Percentiles rank a stretch among this genome's conserved stretches.
These are phyloP conservation scores for Clangula hyemalis DNA, from an alignment of 2,797 vertebrate genomes.

Conservation along the genomic window DNA sequence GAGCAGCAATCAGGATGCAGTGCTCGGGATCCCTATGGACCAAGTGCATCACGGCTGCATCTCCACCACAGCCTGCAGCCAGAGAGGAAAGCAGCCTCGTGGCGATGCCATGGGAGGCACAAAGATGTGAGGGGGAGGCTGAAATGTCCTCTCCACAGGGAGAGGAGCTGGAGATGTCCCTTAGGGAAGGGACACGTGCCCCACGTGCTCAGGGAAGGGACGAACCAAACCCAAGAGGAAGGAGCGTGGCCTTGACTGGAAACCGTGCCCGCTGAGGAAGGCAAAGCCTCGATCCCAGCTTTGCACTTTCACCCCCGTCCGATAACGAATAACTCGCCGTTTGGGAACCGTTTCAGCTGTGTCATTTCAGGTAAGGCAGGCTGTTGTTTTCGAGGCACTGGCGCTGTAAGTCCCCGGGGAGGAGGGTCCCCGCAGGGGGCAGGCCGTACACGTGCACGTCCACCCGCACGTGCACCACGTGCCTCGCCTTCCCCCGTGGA, in stretches of 20 bases:
- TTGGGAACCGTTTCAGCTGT: conserved; percentile 8
- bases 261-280: not conserved
- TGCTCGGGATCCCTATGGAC: not conserved
- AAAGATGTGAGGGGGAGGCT: not conserved
- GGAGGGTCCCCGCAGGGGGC: not conserved
- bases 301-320: not conserved
- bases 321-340: not conserved
- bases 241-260: not conserved
- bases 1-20: not conserved
- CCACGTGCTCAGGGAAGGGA: fast-evolving
- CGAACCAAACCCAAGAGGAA: not conserved
- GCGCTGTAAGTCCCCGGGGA: not conserved
- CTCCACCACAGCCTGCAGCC: not conserved
- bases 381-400: conserved; percentile 3
- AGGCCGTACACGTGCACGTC: fast-evolving
- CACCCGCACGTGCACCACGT: not conserved
- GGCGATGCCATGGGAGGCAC: not conserved
- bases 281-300: not conserved
- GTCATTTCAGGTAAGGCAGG: conserved; percentile 17
- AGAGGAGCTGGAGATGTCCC: not conserved
- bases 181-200: not conserved
- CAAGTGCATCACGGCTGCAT: not conserved
- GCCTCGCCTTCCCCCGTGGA: not conserved
- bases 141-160: not conserved
- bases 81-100: not conserved